These are phyloP conservation scores for Ginglymostoma cirratum DNA, from an alignment of 2,113 vertebrate genomes.

Conservation along the genomic window DNA sequence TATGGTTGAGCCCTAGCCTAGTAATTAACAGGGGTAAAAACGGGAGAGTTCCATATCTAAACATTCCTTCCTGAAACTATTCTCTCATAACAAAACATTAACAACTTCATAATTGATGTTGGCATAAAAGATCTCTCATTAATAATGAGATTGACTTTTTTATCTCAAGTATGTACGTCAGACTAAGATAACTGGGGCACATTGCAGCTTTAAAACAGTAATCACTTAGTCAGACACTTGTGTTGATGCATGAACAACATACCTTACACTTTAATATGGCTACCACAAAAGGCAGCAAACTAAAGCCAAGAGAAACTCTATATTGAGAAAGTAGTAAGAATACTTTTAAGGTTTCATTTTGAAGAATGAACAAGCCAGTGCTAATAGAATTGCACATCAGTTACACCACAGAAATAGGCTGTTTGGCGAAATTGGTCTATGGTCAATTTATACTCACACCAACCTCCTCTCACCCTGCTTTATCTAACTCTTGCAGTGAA, in stretches of 20 bases:
- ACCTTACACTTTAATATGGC: neutral
- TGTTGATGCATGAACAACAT: neutral
- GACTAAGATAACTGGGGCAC: neutral
- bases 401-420: neutral
- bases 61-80: neutral
- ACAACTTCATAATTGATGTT: neutral
- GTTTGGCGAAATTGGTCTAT: neutral
- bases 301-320: neutral
- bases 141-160: neutral
- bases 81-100: neutral
- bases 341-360: neutral
- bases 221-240: neutral
- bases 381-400: neutral
- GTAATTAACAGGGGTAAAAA: neutral
- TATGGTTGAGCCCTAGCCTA: neutral
- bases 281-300: neutral
- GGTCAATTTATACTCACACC: neutral
- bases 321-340: neutral
- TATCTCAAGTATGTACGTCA: slow-evolving; percentile 5
- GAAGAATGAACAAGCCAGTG: neutral
- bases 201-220: neutral
- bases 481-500: neutral
- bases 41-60: neutral
- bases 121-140: neutral
- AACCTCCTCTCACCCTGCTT: neutral